Evolutionary conservation across 2,888 invertebrate species (phyloP), one percentile per base, ranked within the genome.

Genomic region (Drosophila meridiana): DNA sequence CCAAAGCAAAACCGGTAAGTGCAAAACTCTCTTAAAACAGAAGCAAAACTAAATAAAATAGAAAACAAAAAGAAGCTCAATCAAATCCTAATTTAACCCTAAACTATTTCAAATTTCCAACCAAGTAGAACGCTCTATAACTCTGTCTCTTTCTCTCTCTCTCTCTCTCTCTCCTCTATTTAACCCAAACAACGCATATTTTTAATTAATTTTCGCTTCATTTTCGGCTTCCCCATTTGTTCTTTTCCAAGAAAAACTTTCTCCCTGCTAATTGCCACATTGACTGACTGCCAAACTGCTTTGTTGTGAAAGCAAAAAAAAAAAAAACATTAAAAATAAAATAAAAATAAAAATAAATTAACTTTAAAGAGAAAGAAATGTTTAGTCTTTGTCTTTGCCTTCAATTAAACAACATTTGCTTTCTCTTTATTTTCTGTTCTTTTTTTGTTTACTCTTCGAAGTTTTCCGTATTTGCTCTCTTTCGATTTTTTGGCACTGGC

Each of bases 1-100:
- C 92, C 80, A 92, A 92, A 92, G 92, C 92, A 76, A 92, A 92
- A 90, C 92, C 92, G 92, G 92, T 92, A 92, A 92, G 92, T 72
- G 43, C 13, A 74, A 68, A 61, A 32, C 53, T 45, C 48, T 45
- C 34, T 34, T 56, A 64, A 55, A 32, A 30, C n/a, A 6, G 36
- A 47, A 42, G 36, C 32, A 6, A 69, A 20, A 69, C 45, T 42
- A 40, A 42, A 43, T 57, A 50, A 13, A 20, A 52, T 52, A 28
- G 55, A 34, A 43, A 56, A 5, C 34, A 13, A 64, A 38, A 36
- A 55, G 8, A 52, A 50, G 48, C 52, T 64, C 55, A 52, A 65
- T 53, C 48, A 38, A 62, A 40, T 9, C 36, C 42, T 4, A n/a
- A 30, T 58, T 45, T 47, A 20, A 34, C 52, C 53, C 43, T 11